Conservation (phyloP, 2,113 vertebrate genomes). For the Oncorhynchus nerka region DNA sequence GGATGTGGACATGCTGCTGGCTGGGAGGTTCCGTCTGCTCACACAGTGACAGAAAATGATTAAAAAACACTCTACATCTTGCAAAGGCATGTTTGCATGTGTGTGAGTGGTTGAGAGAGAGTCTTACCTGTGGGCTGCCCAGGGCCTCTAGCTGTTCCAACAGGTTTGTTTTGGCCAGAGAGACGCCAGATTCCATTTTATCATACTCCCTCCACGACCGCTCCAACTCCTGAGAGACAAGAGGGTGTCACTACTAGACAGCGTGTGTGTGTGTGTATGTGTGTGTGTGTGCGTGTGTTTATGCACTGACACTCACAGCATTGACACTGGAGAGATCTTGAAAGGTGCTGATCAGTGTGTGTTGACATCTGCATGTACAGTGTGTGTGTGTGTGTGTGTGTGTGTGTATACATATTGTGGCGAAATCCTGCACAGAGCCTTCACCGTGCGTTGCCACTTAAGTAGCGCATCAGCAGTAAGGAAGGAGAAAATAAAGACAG, state of each 20-base stretch:
- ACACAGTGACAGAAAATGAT: constrained; percentile 10
- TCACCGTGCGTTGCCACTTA: too few relatives aligned
- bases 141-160: constrained; percentile 88
- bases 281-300: neutral
- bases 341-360: neutral
- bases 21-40: constrained; percentile 89
- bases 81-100: too few relatives aligned
- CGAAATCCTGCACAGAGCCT: too few relatives aligned
- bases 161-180: constrained; percentile 82
- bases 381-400: too few relatives aligned
- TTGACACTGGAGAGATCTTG: neutral
- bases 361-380: too few relatives aligned
- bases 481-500: too few relatives aligned
- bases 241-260: neutral
- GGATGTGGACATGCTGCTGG: constrained; percentile 91
- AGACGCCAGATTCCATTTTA: constrained; percentile 85
- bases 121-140: constrained; percentile 79
- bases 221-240: constrained; percentile 82
- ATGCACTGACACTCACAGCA: too few relatives aligned
- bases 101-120: neutral
- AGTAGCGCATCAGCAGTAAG: too few relatives aligned
- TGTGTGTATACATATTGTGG: too few relatives aligned
- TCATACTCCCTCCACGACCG: constrained; percentile 90
- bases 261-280: too few relatives aligned
- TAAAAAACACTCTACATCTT: too few relatives aligned